These are phyloP conservation scores for Batillaria attramentaria DNA, from an alignment of 1,140 invertebrate species.

Conservation along the genomic window DNA sequence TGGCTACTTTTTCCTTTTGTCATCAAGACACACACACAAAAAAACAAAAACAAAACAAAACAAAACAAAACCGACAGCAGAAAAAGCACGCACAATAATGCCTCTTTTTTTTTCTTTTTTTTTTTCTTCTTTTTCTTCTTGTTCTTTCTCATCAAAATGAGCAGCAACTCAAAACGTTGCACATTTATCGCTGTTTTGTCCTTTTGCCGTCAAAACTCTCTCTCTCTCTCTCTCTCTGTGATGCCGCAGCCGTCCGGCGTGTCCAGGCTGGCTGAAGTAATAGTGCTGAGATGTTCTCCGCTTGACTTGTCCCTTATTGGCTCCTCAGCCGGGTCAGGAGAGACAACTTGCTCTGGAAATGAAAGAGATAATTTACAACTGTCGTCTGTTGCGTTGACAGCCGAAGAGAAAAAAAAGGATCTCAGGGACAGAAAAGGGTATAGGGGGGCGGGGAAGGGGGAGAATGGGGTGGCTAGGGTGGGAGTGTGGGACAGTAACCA, in stretches of 20 bases:
- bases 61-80: too few relatives aligned
- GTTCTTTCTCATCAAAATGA: too few relatives aligned
- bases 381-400: slow-evolving; percentile 31
- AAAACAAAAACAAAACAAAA: too few relatives aligned
- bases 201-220: background rate
- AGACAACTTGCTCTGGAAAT: slow-evolving; percentile 30
- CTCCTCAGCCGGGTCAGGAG: slow-evolving; percentile 5
- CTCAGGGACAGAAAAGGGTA: background rate
- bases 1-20: too few relatives aligned
- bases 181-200: too few relatives aligned
- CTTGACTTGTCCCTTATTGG: slow-evolving; percentile 21
- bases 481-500: background rate
- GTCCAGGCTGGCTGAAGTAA: slow-evolving; percentile 5
- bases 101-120: background rate
- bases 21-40: too few relatives aligned
- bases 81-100: too few relatives aligned
- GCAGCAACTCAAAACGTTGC: too few relatives aligned
- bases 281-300: slow-evolving; percentile 21
- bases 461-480: background rate
- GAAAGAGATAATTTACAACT: slow-evolving; percentile 34
- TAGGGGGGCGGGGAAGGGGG: background rate
- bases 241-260: background rate
- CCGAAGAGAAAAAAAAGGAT: background rate
- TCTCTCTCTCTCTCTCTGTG: background rate
- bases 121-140: background rate